phyloP scores from a whole-genome alignment of 2,888 invertebrate genomes.

The Cecidostiba fungosa region DNA sequence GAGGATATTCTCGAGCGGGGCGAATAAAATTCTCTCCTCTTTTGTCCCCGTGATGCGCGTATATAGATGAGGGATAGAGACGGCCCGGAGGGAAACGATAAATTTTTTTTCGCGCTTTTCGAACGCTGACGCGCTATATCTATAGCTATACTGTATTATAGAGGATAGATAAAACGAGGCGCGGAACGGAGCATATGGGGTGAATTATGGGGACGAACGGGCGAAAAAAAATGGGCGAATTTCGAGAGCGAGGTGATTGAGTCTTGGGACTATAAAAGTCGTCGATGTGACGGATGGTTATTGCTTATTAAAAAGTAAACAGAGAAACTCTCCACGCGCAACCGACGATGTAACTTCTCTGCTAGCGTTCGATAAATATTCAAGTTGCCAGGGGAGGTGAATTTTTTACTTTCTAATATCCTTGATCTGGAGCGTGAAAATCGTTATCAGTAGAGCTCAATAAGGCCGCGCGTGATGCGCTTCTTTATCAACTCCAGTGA shows the following conservation, averaged over 20 bases:
- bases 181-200: neutral
- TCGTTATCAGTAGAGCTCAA: neutral
- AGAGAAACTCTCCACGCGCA: neutral
- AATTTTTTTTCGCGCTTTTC: slow-evolving; percentile 57
- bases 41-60: slow-evolving; percentile 36
- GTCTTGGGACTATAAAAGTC: neutral
- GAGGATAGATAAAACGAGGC: slow-evolving; percentile 1
- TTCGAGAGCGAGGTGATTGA: neutral
- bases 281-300: neutral
- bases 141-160: neutral
- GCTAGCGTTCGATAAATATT: neutral
- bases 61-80: slow-evolving; percentile 1
- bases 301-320: slow-evolving; percentile 4
- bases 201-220: neutral
- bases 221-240: neutral
- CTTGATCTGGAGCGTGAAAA: neutral
- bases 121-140: slow-evolving; percentile 4
- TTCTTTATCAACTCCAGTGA: neutral
- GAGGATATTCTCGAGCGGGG: slow-evolving; percentile 39
- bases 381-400: neutral
- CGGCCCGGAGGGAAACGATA: slow-evolving; percentile 34
- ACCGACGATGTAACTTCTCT: neutral
- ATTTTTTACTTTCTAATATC: neutral
- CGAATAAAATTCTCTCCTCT: slow-evolving; percentile 57
- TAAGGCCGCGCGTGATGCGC: neutral